Evolutionary conservation across 2,113 vertebrate species (phyloP).

Genomic region (Canis aureus): DNA sequence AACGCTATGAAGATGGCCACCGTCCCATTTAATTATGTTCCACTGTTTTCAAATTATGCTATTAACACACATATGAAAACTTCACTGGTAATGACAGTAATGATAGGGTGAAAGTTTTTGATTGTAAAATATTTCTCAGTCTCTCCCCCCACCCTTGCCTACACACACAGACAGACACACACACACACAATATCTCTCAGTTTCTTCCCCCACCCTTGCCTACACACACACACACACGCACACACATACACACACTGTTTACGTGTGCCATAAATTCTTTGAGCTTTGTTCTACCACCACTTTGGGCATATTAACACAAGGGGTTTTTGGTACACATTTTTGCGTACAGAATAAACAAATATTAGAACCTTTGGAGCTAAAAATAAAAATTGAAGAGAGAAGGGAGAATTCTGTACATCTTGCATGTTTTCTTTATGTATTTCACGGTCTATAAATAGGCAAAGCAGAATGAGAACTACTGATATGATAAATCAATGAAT

Average conservation of each 20-base stretch:
- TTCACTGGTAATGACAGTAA: not conserved
- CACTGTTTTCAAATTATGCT: not conserved
- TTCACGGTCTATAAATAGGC: not conserved
- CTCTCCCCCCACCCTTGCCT: not conserved
- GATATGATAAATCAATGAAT: not conserved
- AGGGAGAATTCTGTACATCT: not conserved
- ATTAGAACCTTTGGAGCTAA: not conserved
- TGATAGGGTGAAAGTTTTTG: not conserved
- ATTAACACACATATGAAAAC: not conserved
- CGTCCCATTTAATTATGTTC: not conserved
- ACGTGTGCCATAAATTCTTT: not conserved
- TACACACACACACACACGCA: not conserved
- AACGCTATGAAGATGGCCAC: not conserved
- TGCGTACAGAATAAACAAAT: not conserved
- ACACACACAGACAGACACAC: not conserved
- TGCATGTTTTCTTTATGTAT: not conserved
- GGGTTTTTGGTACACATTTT: not conserved
- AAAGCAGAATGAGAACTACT: not conserved
- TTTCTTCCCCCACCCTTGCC: not conserved
- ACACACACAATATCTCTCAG: not conserved
- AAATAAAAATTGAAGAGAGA: not conserved
- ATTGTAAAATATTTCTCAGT: not conserved
- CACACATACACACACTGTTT: no score
- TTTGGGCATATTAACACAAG: not conserved
- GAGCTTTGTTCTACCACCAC: not conserved